Conservation (phyloP, 2,113 vertebrate species). For the Pomatorhinus ruficollis region DNA sequence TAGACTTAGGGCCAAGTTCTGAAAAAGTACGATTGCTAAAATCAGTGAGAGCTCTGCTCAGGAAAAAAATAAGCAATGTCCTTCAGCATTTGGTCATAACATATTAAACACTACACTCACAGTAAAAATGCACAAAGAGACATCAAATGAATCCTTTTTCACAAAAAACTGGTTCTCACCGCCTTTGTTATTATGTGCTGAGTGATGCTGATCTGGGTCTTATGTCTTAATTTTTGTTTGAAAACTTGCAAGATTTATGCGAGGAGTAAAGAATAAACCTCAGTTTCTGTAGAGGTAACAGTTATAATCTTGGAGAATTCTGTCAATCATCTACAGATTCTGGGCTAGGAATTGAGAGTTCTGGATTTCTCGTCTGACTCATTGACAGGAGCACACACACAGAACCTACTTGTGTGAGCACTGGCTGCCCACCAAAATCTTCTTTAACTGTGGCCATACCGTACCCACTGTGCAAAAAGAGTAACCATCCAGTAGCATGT, state of each 20-base stretch:
- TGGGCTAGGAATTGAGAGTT: neutral
- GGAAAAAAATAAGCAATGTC: neutral
- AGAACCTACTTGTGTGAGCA: accelerated
- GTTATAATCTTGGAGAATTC: neutral
- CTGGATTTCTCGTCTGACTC: neutral
- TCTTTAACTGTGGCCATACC: neutral
- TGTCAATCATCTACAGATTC: neutral
- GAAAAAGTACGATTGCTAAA: neutral
- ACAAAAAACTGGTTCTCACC: neutral
- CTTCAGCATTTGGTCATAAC: neutral
- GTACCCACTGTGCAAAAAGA: neutral
- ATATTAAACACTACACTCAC: neutral
- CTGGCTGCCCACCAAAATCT: neutral
- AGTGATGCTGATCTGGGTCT: neutral
- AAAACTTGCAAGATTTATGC: neutral
- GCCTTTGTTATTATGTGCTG: neutral
- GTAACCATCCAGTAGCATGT: neutral
- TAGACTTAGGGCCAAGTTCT: neutral
- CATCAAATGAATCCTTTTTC: neutral
- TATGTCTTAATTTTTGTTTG: neutral
- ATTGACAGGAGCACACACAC: neutral
- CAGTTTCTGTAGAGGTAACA: neutral
- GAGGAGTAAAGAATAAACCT: neutral
- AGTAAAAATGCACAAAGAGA: neutral
- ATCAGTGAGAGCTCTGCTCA: neutral